Evolutionary conservation across 2,888 invertebrate species (phyloP), one percentile per base, ranked within the genome.

Genomic region (Meteorus colon): DNA sequence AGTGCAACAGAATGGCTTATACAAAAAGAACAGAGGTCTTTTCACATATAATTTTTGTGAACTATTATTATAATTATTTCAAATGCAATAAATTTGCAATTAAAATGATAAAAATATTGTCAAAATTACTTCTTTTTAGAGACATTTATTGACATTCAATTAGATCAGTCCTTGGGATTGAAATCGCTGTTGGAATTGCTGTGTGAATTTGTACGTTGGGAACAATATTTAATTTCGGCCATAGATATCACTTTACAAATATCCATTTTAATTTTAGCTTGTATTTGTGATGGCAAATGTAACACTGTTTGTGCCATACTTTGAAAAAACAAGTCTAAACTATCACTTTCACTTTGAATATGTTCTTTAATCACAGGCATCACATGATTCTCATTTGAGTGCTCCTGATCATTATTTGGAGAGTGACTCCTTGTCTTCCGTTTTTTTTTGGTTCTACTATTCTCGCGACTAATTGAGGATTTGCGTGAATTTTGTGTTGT

Each of bases 201-300:
- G 51, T 34, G 37, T 66, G 48, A 45, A 48, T 16, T 45, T 31
- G 68, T 10, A 19, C 45, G 24, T 14, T 67, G 31, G 12, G 34
- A 45, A 12, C 80, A 83, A 70, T 84, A 82, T 69, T 77, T 80
- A 4, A 87, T 81, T 75, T 89, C 88, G 4, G 89, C 87, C 72
- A 82, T 86, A 0, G 87, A 85, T 4, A 89, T 87, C 27, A 89
- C 84, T 81, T 86, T 86, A 68, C 85, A 87, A 67, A 89, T 87
- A 24, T 88, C 85, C 86, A 86, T 86, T 80, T 89, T 88, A 12
- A 89, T 84, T 74, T 86, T 86, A 0, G 86, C 86, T 74, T 89
- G 89, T 2, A 84, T 83, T 67, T 86, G 85, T 0, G 85, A 79
- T 1, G 89, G 88, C 16, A 89, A 79, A 74, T 82, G 81, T 34